phyloP scores from a whole-genome alignment of 2,113 vertebrate species.

The Boleophthalmus pectinirostris region DNA sequence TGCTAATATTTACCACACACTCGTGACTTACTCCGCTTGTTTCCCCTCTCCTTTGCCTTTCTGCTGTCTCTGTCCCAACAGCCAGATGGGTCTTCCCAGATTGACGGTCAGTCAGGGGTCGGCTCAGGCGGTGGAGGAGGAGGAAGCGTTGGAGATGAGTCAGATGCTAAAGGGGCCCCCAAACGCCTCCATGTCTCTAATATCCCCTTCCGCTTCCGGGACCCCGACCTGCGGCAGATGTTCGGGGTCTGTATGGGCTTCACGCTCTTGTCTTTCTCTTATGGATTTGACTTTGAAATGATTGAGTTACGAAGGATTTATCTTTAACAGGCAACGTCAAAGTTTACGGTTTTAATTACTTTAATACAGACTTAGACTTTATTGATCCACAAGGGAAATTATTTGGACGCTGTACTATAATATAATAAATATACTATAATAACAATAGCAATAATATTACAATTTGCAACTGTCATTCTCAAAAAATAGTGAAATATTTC shows the following conservation, averaged over 20 bases:
- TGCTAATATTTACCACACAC: conserved; percentile 1
- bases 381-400: no score
- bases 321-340: not conserved
- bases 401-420: no score
- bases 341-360: not conserved
- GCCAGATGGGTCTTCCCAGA: conserved; percentile 92
- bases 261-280: not conserved
- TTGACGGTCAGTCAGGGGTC: conserved; percentile 83
- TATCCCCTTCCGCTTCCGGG: conserved; percentile 98
- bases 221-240: conserved; percentile 98
- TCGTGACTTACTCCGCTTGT: not conserved
- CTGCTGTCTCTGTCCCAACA: conserved; percentile 74
- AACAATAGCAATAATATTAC: no score
- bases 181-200: conserved; percentile 99
- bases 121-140: conserved; percentile 65
- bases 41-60: conserved; percentile 5
- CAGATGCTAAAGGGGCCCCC: conserved; percentile 91
- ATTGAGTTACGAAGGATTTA: not conserved
- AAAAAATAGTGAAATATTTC: no score
- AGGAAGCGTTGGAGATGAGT: conserved; percentile 77
- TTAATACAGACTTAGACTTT: no score
- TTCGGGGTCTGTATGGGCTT: conserved; percentile 88
- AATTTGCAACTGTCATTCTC: no score
- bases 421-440: no score
- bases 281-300: conserved; percentile 5